Evolutionary conservation across 2,888 invertebrate species (phyloP).

Genomic region (Iphiclides podalirius): DNA sequence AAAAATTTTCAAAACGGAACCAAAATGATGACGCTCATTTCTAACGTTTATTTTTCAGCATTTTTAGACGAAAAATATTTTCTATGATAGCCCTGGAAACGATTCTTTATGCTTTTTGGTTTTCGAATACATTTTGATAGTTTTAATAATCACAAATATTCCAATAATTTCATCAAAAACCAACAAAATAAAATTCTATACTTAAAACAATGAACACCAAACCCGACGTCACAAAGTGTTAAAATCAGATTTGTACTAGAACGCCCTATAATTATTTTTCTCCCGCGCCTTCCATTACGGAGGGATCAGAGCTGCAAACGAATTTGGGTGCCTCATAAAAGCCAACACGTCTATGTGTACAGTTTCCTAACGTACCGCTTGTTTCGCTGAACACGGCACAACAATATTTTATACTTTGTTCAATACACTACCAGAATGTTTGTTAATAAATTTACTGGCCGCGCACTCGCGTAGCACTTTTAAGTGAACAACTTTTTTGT

Average conservation of each 20-base stretch:
- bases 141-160: too few relatives aligned
- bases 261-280: constrained; percentile 53
- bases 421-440: constrained; percentile 19
- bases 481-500: too few relatives aligned
- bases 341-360: constrained; percentile 53
- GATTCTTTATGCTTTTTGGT: too few relatives aligned
- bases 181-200: too few relatives aligned
- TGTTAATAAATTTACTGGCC: background rate
- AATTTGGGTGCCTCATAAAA: constrained; percentile 50
- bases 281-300: constrained; percentile 55
- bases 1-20: too few relatives aligned
- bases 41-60: too few relatives aligned
- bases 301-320: constrained; percentile 51
- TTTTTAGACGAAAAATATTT: too few relatives aligned
- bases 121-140: too few relatives aligned
- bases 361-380: constrained; percentile 51
- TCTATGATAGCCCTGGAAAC: too few relatives aligned
- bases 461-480: too few relatives aligned
- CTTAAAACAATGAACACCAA: constrained; percentile 25
- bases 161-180: too few relatives aligned
- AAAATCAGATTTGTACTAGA: constrained; percentile 47
- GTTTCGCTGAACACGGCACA: constrained; percentile 41
- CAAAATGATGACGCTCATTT: too few relatives aligned
- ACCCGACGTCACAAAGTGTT: constrained; percentile 30
- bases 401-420: constrained; percentile 50